Evolutionary conservation across 2,888 invertebrate genomes (phyloP).

Genomic region (Chaitophorus viminalis): DNA sequence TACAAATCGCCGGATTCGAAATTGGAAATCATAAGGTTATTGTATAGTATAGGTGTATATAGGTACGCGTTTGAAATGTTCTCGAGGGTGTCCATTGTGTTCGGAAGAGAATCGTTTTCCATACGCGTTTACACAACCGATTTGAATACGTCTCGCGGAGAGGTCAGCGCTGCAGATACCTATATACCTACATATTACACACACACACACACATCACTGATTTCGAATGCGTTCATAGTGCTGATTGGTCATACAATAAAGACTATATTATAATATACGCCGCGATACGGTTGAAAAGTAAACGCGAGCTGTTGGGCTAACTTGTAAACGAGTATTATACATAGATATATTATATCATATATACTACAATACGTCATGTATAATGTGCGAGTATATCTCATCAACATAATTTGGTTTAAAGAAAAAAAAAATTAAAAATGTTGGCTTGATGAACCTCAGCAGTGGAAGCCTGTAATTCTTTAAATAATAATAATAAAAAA

Average conservation of each 20-base stretch:
- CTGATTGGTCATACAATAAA: too few relatives aligned
- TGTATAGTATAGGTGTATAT: too few relatives aligned
- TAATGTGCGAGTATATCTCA: too few relatives aligned
- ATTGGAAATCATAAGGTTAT: conserved; percentile 10
- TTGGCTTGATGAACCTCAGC: too few relatives aligned
- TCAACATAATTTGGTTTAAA: too few relatives aligned
- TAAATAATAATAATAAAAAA: too few relatives aligned
- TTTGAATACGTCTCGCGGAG: neutral
- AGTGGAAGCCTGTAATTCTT: too few relatives aligned
- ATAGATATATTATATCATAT: too few relatives aligned
- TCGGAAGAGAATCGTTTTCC: neutral
- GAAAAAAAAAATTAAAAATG: too few relatives aligned
- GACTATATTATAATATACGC: too few relatives aligned
- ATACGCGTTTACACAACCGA: neutral
- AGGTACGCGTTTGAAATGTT: neutral
- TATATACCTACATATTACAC: neutral
- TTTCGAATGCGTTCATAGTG: neutral
- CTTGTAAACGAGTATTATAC: too few relatives aligned
- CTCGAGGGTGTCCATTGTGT: neutral
- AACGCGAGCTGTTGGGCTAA: neutral
- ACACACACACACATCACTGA: neutral
- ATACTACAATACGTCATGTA: too few relatives aligned
- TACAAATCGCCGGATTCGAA: neutral
- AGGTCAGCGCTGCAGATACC: neutral
- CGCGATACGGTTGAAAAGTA: neutral